A percentile compares a stretch with the other conserved stretches of the same genome.
These are phyloP conservation scores for Tautogolabrus adspersus DNA, from an alignment of 2,113 vertebrate genomes.

Conservation along the genomic window DNA sequence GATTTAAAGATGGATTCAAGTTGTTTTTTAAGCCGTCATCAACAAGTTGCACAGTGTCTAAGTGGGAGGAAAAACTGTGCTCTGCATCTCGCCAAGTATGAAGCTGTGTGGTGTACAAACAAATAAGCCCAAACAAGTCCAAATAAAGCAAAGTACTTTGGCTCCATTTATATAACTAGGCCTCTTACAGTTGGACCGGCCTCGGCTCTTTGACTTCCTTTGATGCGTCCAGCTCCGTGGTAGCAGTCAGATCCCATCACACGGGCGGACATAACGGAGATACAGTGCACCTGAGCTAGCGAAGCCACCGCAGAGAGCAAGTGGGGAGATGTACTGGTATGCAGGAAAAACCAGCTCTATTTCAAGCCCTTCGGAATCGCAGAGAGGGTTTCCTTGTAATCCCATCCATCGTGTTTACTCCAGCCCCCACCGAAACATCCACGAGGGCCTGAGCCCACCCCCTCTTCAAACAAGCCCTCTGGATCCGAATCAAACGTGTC, in stretches of 20 bases:
- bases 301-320: slow-evolving; percentile 71
- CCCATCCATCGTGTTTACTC: slow-evolving; percentile 77
- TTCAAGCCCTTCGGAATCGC: slow-evolving; percentile 72
- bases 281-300: slow-evolving; percentile 78
- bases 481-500: slow-evolving; percentile 70
- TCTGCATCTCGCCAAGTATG: slow-evolving; percentile 73
- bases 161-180: slow-evolving; percentile 79
- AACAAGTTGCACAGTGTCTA: slow-evolving; percentile 72
- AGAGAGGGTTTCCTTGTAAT: slow-evolving; percentile 81
- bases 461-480: slow-evolving; percentile 74
- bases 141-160: slow-evolving; percentile 85
- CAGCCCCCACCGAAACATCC: slow-evolving; percentile 53
- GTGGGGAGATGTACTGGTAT: slow-evolving; percentile 76
- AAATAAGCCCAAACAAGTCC: slow-evolving; percentile 81
- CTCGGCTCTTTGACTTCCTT: slow-evolving; percentile 71
- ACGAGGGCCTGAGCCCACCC: slow-evolving; percentile 60
- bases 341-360: slow-evolving; percentile 79
- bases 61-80: slow-evolving; percentile 70
- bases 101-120: slow-evolving; percentile 81
- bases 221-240: slow-evolving; percentile 74
- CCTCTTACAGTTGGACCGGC: slow-evolving; percentile 78
- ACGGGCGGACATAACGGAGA: slow-evolving; percentile 67
- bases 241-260: slow-evolving; percentile 75
- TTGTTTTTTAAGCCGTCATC: slow-evolving; percentile 56
- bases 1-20: slow-evolving; percentile 65